phyloP scores from a whole-genome alignment of 1,140 invertebrate genomes.

The Sminthurides bifidus region DNA sequence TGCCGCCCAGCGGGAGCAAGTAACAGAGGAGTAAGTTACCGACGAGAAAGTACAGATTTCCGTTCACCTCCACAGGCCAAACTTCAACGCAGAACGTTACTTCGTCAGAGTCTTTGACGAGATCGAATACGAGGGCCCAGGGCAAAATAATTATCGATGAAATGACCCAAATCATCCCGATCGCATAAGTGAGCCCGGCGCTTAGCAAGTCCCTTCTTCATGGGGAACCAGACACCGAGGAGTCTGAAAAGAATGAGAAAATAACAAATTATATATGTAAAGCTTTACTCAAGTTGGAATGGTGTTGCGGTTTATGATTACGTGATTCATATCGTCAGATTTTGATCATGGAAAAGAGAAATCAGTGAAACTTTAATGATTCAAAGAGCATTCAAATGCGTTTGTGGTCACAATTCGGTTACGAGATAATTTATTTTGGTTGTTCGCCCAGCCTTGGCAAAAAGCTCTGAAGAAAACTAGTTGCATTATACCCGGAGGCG shows the following conservation, averaged over 20 bases:
- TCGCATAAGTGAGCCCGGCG: slow-evolving; percentile 37
- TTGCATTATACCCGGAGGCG: no score
- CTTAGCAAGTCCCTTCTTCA: slow-evolving; percentile 40
- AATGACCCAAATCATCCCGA: slow-evolving; percentile 45
- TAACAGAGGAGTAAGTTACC: slow-evolving; percentile 49
- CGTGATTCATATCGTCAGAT: no score
- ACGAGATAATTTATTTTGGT: no score
- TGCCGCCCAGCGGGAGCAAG: slow-evolving; percentile 42
- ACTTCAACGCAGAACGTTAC: slow-evolving; percentile 36
- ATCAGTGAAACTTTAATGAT: no score
- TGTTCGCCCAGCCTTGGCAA: no score
- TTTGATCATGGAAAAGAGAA: no score
- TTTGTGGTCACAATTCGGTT: no score
- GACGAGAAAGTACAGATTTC: slow-evolving; percentile 44
- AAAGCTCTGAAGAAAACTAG: no score
- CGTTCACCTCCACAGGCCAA: slow-evolving; percentile 40
- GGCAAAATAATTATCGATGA: slow-evolving; percentile 45
- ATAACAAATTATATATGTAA: no score
- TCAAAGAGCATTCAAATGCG: no score
- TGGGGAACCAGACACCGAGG: slow-evolving; percentile 47
- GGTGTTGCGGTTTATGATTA: no score
- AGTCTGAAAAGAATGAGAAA: slow-evolving; percentile 44
- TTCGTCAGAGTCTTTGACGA: slow-evolving; percentile 16
- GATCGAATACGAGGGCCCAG: slow-evolving; percentile 44
- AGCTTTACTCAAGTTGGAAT: no score